Conservation (phyloP, 2,888 invertebrate species). For the Tenthredo scrophulariae region DNA sequence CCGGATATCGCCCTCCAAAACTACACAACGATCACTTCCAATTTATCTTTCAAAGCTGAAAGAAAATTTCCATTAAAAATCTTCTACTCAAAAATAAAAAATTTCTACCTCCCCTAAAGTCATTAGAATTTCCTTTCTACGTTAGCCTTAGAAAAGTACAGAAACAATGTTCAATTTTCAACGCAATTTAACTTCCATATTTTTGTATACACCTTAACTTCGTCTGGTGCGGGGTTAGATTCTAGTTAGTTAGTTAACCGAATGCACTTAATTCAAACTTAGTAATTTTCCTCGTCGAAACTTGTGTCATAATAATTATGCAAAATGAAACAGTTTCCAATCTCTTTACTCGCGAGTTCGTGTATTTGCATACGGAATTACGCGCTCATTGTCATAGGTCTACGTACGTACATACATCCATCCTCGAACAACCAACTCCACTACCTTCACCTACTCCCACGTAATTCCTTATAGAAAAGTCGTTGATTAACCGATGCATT, state of each 20-base stretch:
- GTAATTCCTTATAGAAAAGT: background rate
- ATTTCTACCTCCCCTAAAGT: background rate
- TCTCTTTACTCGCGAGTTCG: constrained; percentile 12
- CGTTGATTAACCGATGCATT: constrained; percentile 42
- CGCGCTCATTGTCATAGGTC: constrained; percentile 31
- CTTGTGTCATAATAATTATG: constrained; percentile 51
- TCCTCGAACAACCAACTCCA: background rate
- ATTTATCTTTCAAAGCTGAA: background rate
- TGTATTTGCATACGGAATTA: constrained; percentile 37
- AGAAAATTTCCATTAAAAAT: background rate
- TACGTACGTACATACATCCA: background rate
- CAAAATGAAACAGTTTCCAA: constrained; percentile 47
- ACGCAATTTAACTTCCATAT: background rate
- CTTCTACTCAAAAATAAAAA: background rate
- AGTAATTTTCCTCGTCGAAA: constrained; percentile 33
- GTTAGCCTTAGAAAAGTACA: background rate
- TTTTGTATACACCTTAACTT: background rate
- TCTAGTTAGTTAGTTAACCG: constrained; percentile 48
- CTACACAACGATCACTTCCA: background rate
- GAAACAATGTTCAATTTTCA: constrained; percentile 14
- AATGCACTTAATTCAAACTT: constrained; percentile 50
- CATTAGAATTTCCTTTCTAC: background rate
- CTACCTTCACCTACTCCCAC: background rate
- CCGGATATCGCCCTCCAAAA: constrained; percentile 6
- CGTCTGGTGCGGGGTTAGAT: background rate